Base-by-base conservation (phyloP, 2,113 vertebrate species). In the rat (Rattus norvegicus) region DNA sequence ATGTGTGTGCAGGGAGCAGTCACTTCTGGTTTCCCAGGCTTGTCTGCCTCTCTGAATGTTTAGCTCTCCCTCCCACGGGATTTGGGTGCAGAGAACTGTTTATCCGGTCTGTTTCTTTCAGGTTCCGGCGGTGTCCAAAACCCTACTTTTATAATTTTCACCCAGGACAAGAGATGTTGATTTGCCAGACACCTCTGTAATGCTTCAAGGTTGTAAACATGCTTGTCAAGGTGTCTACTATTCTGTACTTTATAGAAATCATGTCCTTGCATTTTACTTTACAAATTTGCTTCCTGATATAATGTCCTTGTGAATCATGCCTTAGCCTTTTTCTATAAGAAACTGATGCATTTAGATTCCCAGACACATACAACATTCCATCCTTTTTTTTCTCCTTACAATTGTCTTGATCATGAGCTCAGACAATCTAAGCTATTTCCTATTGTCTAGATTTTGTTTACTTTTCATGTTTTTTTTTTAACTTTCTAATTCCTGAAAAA, bases 311-410 rank as follows among this genome's bases (percentile, higher is more conserved):
- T 63, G 61, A 1, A 30, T 16, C 81, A 11, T 43, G 56, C 65
- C 43, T 90, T 52, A 77, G n/a, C 49, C 26, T 59, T 93, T 93
- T 84, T 54, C 61, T 43, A 47, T 85, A 87, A 81, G 90, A 96
- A 49, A 24, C 7, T 16, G 5, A 88, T 76, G 17, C 47, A 28
- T 72, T 92, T 92, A 87, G 77, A 56, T 5, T 67, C 17, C 2
- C 2, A 59, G 13, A 59, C 36, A 73, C 69, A 30, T 22, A 59
- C 1, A 4, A 36, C n/a, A 69, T 24, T 30, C 80, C 9, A 49
- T 81, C 9, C 30, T 2, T 89, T 94, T 59, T 92, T 92, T 95
- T 77, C 52, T 43, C 43, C 79, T 89, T 93, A 63, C 1, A 59
- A 30, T 65, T 92, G 84, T 87, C 17, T 77, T 28, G 9, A 72